A percentile compares a stretch with the other conserved stretches of the same genome.
These are phyloP conservation scores for Agelastica alni DNA, from an alignment of 2,888 invertebrate genomes.

Conservation along the genomic window DNA sequence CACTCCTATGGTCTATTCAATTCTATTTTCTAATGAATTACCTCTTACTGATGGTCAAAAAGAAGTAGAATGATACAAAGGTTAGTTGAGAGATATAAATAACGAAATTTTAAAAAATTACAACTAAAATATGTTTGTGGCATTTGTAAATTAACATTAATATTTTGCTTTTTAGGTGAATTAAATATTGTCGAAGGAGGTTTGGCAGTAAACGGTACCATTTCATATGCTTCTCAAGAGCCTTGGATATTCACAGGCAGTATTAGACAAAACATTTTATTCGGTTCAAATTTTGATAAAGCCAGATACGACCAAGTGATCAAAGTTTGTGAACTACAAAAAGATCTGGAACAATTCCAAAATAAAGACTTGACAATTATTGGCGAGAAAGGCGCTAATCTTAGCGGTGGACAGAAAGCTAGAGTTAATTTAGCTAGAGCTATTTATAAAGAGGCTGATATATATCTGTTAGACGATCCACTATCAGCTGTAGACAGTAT, in stretches of 20 bases:
- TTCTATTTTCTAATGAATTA: too few relatives aligned
- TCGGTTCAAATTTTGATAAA: constrained; percentile 74
- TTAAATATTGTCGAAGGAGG: constrained; percentile 57
- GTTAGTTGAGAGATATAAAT: too few relatives aligned
- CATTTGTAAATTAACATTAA: too few relatives aligned
- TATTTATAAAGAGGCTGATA: constrained; percentile 79
- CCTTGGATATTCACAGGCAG: constrained; percentile 82
- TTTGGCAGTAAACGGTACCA: constrained; percentile 67
- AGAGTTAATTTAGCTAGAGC: constrained; percentile 84
- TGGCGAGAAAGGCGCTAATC: constrained; percentile 70
- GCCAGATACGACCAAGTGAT: constrained; percentile 69
- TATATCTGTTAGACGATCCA: constrained; percentile 87
- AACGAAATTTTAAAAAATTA: too few relatives aligned
- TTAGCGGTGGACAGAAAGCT: constrained; percentile 82
- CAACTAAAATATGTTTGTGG: too few relatives aligned
- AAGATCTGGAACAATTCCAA: constrained; percentile 73
- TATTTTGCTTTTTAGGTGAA: constrained; percentile 58
- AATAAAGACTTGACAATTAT: constrained; percentile 79
- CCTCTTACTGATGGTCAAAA: too few relatives aligned
- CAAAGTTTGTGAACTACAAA: constrained; percentile 68
- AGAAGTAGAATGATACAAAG: too few relatives aligned
- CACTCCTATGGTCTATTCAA: too few relatives aligned
- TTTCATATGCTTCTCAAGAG: constrained; percentile 80
- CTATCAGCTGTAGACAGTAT: constrained; percentile 86
- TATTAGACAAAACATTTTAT: constrained; percentile 87